Evolutionary conservation across 2,888 invertebrate genomes (phyloP).

Genomic region (Iselma pallidipennis): DNA sequence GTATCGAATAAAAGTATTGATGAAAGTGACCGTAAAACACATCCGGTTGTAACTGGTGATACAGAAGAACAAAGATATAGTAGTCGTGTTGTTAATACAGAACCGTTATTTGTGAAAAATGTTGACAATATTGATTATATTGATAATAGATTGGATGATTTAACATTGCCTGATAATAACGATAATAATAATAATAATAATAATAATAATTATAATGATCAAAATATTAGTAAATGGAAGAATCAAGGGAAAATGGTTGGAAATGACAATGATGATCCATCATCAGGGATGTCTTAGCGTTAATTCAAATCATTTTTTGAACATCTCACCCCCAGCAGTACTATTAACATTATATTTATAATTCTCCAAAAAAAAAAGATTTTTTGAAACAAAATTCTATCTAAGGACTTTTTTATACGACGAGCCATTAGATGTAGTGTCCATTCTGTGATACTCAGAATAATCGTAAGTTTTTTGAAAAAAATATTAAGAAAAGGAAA

Average conservation of each 20-base stretch:
- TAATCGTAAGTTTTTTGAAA: slow-evolving; percentile 47
- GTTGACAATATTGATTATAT: slow-evolving; percentile 45
- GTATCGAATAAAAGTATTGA: slow-evolving; percentile 54
- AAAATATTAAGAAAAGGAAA: slow-evolving; percentile 40
- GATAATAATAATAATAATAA: slow-evolving; percentile 22
- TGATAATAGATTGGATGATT: slow-evolving; percentile 28
- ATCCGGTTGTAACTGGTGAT: slow-evolving; percentile 53
- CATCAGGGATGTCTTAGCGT: slow-evolving; percentile 58
- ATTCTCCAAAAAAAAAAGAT: slow-evolving; percentile 9
- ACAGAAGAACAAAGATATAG: slow-evolving; percentile 54
- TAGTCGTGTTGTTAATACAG: slow-evolving; percentile 55
- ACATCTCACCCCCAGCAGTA: too few species aligned
- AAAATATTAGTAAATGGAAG: slow-evolving; percentile 31
- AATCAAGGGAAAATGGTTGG: slow-evolving; percentile 33
- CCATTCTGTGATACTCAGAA: slow-evolving; percentile 59
- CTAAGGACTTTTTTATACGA: slow-evolving; percentile 54
- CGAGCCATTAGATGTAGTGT: slow-evolving; percentile 58
- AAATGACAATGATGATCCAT: slow-evolving; percentile 55
- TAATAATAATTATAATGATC: slow-evolving; percentile 26
- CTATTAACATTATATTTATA: slow-evolving; percentile 17
- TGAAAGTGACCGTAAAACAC: slow-evolving; percentile 50
- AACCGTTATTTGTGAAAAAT: slow-evolving; percentile 55
- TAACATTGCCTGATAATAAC: slow-evolving; percentile 23
- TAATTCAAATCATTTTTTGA: slow-evolving; percentile 28
- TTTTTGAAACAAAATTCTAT: slow-evolving; percentile 43